phyloP scores from a whole-genome alignment of 1,140 invertebrate genomes.

The Popillia japonica region DNA sequence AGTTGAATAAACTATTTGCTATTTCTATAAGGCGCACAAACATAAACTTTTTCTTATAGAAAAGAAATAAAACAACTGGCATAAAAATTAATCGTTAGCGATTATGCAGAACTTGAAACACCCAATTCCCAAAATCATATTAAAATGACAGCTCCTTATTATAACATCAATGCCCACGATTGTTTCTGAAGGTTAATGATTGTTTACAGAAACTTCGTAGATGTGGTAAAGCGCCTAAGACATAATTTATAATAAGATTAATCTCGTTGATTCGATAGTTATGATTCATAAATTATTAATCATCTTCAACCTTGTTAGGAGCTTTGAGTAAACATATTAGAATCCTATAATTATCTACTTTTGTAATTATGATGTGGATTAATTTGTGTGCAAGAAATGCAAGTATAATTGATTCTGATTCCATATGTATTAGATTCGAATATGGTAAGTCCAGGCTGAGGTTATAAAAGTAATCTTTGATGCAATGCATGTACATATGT shows the following conservation, averaged over 20 bases:
- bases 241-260: neutral
- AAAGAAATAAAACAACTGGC: no score
- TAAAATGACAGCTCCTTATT: neutral
- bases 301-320: neutral
- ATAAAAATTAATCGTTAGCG: no score
- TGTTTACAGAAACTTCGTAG: neutral
- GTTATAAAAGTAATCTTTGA: no score
- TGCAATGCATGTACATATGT: no score
- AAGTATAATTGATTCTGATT: neutral
- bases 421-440: neutral
- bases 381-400: neutral
- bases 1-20: constrained; percentile 13
- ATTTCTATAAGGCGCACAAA: no score
- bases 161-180: neutral
- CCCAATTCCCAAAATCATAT: constrained; percentile 4
- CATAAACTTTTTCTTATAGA: no score
- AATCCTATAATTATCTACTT: neutral
- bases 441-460: no score
- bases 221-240: neutral
- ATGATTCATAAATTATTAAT: neutral
- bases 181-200: neutral
- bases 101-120: neutral
- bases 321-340: neutral
- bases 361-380: neutral
- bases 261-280: neutral